Conservation (phyloP, 1,140 invertebrate genomes). For the Drosophila lacteicornis region DNA sequence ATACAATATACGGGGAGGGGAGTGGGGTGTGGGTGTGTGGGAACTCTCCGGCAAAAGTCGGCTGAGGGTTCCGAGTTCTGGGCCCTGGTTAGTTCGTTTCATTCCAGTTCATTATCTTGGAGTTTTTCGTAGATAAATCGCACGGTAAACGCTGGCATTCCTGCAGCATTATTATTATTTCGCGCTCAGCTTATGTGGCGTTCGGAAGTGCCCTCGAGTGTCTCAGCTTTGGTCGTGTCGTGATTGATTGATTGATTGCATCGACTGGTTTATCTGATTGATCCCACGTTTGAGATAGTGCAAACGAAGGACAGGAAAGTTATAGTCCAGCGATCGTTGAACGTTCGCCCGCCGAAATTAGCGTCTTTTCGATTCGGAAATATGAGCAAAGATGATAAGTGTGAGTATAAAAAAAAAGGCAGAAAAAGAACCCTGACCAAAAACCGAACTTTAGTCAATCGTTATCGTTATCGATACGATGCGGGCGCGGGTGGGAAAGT, state of each 20-base stretch:
- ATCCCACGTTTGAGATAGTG: slow-evolving; percentile 25
- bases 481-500: background rate
- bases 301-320: background rate
- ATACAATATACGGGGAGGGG: slow-evolving; percentile 59
- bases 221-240: slow-evolving; percentile 19
- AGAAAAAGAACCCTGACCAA: background rate
- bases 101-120: slow-evolving; percentile 74
- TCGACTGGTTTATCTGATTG: slow-evolving; percentile 12
- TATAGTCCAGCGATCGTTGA: slow-evolving; percentile 11
- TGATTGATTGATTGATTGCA: slow-evolving; percentile 46
- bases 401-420: slow-evolving; percentile 56
- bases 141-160: slow-evolving; percentile 52
- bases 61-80: slow-evolving; percentile 1
- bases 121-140: slow-evolving; percentile 82
- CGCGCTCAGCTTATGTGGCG: slow-evolving; percentile 48
- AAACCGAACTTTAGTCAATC: slow-evolving; percentile 49
- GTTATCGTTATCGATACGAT: slow-evolving; percentile 39
- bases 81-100: slow-evolving; percentile 38
- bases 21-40: background rate
- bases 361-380: slow-evolving; percentile 48
- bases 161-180: slow-evolving; percentile 54
- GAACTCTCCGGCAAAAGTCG: slow-evolving; percentile 38
- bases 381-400: slow-evolving; percentile 82
- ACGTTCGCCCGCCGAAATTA: slow-evolving; percentile 33
- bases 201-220: slow-evolving; percentile 47